phyloP scores from a whole-genome alignment of 2,797 vertebrate genomes.

The Mycteria americana region DNA sequence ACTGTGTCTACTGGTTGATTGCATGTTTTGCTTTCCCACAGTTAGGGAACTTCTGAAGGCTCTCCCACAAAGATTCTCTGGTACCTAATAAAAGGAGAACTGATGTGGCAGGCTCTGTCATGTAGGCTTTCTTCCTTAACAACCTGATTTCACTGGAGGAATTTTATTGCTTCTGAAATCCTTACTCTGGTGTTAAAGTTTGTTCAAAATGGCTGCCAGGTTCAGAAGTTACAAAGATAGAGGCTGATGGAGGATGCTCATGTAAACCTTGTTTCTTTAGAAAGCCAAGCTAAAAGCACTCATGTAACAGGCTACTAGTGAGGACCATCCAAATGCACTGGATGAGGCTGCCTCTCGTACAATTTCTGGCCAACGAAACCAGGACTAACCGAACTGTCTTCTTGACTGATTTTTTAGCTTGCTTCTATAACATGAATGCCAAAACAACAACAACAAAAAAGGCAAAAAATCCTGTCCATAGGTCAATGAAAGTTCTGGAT shows the following conservation, averaged over 20 bases:
- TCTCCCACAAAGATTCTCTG: not conserved
- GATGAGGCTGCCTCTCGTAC: not conserved
- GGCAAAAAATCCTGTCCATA: not conserved
- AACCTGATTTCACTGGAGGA: not conserved
- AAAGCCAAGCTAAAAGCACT: not conserved
- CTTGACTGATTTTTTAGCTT: not conserved
- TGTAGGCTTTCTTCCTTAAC: not conserved
- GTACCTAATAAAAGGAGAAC: not conserved
- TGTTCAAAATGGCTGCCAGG: not conserved
- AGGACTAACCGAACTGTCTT: not conserved
- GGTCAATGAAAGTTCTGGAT: not conserved
- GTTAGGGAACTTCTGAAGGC: not conserved
- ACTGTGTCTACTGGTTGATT: not conserved
- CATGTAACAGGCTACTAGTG: fast-evolving
- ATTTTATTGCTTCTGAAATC: not conserved
- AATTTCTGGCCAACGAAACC: not conserved
- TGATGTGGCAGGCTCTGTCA: not conserved
- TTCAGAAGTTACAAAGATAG: not conserved
- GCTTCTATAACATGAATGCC: not conserved
- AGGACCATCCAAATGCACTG: not conserved
- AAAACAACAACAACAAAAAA: not conserved
- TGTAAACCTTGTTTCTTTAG: not conserved
- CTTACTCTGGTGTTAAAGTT: not conserved
- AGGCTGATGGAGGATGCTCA: not conserved
- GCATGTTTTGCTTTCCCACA: not conserved